Evolutionary conservation across 2,888 invertebrate species (phyloP).

Genomic region (Ichneumoninae sp.): DNA sequence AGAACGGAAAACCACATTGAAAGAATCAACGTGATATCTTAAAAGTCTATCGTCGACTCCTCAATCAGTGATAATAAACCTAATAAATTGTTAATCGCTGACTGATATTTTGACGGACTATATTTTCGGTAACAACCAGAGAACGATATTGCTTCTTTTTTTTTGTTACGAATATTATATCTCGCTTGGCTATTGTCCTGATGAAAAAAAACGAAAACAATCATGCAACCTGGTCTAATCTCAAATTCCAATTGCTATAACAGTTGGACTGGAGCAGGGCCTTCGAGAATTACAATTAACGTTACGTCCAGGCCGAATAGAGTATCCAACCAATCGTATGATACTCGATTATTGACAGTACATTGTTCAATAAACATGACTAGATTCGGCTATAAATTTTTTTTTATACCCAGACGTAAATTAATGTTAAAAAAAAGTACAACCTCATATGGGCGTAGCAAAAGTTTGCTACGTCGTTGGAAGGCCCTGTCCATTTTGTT

Average conservation of each 20-base stretch:
- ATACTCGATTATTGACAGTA: neutral
- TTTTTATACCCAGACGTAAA: neutral
- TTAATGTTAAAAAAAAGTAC: slow-evolving; percentile 1
- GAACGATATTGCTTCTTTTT: slow-evolving; percentile 37
- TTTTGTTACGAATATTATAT: slow-evolving; percentile 5
- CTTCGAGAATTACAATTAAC: slow-evolving; percentile 19
- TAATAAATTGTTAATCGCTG: slow-evolving; percentile 69
- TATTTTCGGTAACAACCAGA: slow-evolving; percentile 73
- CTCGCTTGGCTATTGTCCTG: slow-evolving; percentile 22
- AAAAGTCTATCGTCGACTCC: slow-evolving; percentile 84
- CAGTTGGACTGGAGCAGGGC: slow-evolving; percentile 43
- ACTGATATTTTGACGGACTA: slow-evolving; percentile 74
- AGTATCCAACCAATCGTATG: slow-evolving; percentile 2
- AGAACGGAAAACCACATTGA: slow-evolving; percentile 66
- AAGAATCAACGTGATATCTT: slow-evolving; percentile 69
- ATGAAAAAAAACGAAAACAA: slow-evolving; percentile 16
- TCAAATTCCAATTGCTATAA: slow-evolving; percentile 41
- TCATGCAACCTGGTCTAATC: slow-evolving; percentile 38
- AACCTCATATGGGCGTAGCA: slow-evolving; percentile 2
- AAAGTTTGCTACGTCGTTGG: neutral
- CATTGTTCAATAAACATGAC: slow-evolving; percentile 4
- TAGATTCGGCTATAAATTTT: neutral
- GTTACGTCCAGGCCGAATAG: slow-evolving; percentile 2
- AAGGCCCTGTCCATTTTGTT: slow-evolving; percentile 16
- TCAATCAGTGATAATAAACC: slow-evolving; percentile 80